These are phyloP conservation scores for Micropoecilia bifurca DNA, from an alignment of 2,797 vertebrate genomes.

Conservation along the genomic window DNA sequence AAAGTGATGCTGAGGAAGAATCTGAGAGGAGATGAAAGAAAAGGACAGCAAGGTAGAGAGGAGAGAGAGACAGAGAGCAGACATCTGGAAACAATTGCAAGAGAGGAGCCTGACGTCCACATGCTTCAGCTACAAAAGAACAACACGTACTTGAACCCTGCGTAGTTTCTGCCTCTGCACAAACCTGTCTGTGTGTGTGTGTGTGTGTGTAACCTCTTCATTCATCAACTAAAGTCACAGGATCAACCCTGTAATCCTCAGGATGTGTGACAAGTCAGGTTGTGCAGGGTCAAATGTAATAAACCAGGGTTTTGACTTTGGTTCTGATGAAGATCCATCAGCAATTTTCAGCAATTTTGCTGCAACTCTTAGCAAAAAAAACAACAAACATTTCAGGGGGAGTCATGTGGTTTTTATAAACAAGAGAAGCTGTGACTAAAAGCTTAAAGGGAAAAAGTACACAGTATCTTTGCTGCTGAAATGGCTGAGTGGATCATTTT, in stretches of 20 bases:
- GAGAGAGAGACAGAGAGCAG: conserved; percentile 37
- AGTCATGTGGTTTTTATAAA: not conserved
- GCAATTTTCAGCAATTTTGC: not conserved
- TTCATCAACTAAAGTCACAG: conserved; percentile 14
- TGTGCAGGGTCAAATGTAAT: not conserved
- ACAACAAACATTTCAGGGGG: not conserved
- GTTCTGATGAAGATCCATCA: not conserved
- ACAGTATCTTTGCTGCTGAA: not conserved
- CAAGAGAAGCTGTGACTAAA: not conserved
- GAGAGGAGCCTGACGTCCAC: conserved; percentile 65
- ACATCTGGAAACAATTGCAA: conserved; percentile 82
- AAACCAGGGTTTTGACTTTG: not conserved
- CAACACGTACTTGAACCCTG: conserved; percentile 73
- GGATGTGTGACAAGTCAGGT: not conserved
- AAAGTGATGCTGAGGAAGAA: conserved; percentile 51
- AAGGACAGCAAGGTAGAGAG: conserved; percentile 22
- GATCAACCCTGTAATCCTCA: not conserved
- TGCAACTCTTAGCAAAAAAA: not conserved
- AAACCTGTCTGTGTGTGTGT: conserved; percentile 29
- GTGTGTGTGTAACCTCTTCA: conserved; percentile 11
- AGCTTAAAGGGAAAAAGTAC: not conserved
- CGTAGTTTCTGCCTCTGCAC: conserved; percentile 14
- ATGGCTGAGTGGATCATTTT: not conserved
- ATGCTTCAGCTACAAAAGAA: conserved; percentile 75
- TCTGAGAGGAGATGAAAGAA: conserved; percentile 62